Conservation (phyloP, 2,113 vertebrate species). For the Anas platyrhynchos region DNA sequence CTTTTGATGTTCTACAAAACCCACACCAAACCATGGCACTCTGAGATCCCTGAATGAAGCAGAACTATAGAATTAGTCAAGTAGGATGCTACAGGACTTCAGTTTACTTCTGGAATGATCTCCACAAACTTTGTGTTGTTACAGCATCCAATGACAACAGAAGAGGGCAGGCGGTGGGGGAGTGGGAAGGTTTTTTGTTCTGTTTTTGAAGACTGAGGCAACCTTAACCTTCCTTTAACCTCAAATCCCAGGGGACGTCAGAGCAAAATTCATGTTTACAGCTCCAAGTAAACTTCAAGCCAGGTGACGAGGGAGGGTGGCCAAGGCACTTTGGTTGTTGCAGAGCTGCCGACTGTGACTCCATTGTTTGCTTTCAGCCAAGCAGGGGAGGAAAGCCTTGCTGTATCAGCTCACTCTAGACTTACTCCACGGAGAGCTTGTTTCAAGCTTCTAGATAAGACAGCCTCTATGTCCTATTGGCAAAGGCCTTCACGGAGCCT, state of each 20-base stretch:
- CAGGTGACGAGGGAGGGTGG: not conserved
- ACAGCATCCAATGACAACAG: not conserved
- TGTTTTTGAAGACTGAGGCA: not conserved
- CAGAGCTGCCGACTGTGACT: no score
- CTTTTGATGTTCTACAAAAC: not conserved
- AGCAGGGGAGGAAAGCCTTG: constrained; percentile 3
- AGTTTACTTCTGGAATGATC: not conserved
- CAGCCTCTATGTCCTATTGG: not conserved
- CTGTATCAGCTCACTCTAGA: not conserved
- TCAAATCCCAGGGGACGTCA: not conserved
- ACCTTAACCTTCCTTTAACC: not conserved
- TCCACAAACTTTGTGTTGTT: not conserved
- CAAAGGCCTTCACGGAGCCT: not conserved
- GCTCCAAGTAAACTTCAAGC: not conserved
- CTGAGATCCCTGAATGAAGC: not conserved
- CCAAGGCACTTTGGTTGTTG: not conserved
- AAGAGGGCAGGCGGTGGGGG: rapidly evolving
- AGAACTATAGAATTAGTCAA: not conserved
- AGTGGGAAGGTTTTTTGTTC: not conserved
- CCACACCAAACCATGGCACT: not conserved
- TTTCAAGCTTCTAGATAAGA: not conserved
- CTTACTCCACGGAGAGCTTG: not conserved
- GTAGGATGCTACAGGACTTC: not conserved
- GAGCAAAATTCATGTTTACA: not conserved
- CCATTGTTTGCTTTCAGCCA: not conserved